These are phyloP conservation scores for Drosophila recens DNA, from an alignment of 2,888 invertebrate genomes.

Conservation along the genomic window DNA sequence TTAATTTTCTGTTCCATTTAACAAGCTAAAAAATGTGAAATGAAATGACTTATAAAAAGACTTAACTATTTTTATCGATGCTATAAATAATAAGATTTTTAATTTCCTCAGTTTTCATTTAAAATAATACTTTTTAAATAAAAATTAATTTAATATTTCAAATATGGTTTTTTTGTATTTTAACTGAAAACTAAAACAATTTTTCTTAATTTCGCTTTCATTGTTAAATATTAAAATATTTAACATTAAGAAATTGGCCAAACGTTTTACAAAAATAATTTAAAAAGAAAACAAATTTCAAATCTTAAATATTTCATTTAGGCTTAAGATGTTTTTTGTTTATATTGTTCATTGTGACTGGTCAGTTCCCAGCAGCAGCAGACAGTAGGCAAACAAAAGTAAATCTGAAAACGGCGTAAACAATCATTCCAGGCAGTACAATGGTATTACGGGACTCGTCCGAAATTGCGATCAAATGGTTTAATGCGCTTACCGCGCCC, in stretches of 20 bases:
- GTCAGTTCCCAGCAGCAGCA: slow-evolving; percentile 30
- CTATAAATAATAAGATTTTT: too few species aligned
- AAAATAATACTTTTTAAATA: too few species aligned
- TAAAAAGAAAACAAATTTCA: neutral
- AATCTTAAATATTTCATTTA: neutral
- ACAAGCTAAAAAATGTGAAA: neutral
- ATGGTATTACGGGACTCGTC: slow-evolving; percentile 40
- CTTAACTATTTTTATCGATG: neutral
- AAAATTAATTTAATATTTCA: too few species aligned
- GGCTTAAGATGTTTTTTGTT: slow-evolving; percentile 7
- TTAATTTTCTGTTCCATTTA: slow-evolving; percentile 28
- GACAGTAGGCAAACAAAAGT: slow-evolving; percentile 43
- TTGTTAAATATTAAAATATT: too few species aligned
- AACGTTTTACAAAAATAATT: neutral
- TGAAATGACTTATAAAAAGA: neutral
- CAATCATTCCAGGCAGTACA: slow-evolving; percentile 47
- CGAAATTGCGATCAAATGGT: slow-evolving; percentile 62
- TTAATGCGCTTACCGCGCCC: slow-evolving; percentile 67
- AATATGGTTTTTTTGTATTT: too few species aligned
- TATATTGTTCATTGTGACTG: slow-evolving; percentile 26
- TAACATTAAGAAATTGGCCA: too few species aligned
- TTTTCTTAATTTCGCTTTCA: too few species aligned
- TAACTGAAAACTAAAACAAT: too few species aligned
- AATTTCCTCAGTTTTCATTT: too few species aligned
- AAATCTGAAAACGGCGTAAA: slow-evolving; percentile 47